These are phyloP conservation scores for Ormyrus labotus DNA, from an alignment of 2,888 invertebrate genomes.

Conservation along the genomic window DNA sequence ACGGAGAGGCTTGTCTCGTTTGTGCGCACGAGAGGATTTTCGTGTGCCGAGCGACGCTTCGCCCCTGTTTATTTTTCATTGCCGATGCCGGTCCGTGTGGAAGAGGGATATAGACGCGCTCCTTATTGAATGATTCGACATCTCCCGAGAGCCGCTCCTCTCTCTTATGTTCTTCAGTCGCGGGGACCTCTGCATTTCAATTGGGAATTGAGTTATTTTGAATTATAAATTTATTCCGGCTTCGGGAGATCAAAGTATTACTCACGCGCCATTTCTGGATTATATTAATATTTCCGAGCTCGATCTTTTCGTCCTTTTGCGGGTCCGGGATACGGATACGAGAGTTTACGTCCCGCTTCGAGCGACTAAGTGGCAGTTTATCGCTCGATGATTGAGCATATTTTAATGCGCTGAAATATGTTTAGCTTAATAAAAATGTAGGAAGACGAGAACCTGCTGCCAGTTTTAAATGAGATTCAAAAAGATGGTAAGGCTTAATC, in stretches of 20 bases:
- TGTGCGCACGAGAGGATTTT: constrained; percentile 51
- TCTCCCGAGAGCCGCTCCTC: background rate
- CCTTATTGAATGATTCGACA: constrained; percentile 44
- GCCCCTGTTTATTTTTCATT: constrained; percentile 51
- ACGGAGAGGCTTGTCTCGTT: constrained; percentile 44
- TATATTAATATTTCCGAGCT: constrained; percentile 28
- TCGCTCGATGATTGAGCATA: no score
- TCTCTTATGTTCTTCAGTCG: background rate
- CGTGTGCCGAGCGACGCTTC: constrained; percentile 9
- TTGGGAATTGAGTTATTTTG: constrained; percentile 50
- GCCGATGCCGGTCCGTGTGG: constrained; percentile 5
- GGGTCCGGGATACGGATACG: no score
- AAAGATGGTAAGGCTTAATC: no score
- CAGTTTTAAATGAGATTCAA: no score
- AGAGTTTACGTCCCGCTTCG: no score
- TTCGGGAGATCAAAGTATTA: constrained; percentile 11
- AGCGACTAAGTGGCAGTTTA: no score
- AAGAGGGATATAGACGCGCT: constrained; percentile 8
- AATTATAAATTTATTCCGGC: constrained; percentile 49
- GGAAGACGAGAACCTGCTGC: no score
- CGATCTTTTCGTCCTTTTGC: background rate
- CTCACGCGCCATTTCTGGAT: constrained; percentile 40
- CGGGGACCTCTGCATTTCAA: constrained; percentile 23
- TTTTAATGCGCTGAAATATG: no score
- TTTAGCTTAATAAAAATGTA: no score